Conservation (phyloP, 1,140 invertebrate species). For the Samia ricini region DNA sequence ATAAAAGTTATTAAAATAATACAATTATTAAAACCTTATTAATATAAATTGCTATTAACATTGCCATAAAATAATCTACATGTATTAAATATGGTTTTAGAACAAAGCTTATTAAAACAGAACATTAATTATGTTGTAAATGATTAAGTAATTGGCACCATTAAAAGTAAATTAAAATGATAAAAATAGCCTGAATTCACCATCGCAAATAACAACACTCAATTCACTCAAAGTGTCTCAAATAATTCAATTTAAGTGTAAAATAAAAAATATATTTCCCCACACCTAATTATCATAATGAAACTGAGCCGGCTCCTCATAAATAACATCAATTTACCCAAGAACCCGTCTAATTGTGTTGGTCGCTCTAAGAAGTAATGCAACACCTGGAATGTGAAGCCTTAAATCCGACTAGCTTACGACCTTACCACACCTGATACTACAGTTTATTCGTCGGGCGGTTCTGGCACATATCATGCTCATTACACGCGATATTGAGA, state of each 20-base stretch:
- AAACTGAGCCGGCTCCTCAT: slow-evolving; percentile 11
- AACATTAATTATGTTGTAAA: no score
- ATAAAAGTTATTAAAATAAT: no score
- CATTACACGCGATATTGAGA: slow-evolving; percentile 7
- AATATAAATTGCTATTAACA: no score
- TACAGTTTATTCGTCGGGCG: slow-evolving; percentile 17
- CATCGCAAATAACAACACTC: neutral
- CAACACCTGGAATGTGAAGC: slow-evolving; percentile 27
- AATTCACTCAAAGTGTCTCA: neutral
- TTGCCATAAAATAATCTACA: no score
- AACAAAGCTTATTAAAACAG: no score
- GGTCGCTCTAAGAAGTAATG: slow-evolving; percentile 16
- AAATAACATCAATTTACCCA: slow-evolving; percentile 21
- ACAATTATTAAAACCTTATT: no score
- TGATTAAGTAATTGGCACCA: no score
- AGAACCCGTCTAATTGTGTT: slow-evolving; percentile 23
- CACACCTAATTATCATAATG: slow-evolving; percentile 7
- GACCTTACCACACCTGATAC: slow-evolving; percentile 28
- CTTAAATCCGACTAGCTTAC: slow-evolving; percentile 29
- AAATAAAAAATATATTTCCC: neutral
- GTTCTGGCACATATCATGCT: neutral
- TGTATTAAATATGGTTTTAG: no score
- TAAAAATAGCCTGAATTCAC: no score
- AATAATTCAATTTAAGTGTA: neutral
- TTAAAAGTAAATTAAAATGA: no score